Percentiles rank a stretch among this genome's conserved stretches.
Evolutionary conservation across 2,888 invertebrate species (phyloP).

Genomic region (Melieria crassipennis): DNA sequence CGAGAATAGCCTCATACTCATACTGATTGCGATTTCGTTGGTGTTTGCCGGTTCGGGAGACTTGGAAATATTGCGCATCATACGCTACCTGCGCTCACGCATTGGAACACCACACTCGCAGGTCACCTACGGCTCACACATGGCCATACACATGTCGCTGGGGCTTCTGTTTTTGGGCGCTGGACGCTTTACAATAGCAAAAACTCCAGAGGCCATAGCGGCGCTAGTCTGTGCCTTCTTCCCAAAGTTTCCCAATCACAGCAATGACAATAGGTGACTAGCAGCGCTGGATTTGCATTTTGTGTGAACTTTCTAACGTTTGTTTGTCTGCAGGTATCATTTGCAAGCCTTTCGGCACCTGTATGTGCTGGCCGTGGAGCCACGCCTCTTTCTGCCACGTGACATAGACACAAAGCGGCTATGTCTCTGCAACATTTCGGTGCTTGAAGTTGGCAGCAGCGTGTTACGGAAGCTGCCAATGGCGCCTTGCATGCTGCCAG

Average conservation of each 20-base stretch:
- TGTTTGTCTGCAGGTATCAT: constrained; percentile 77
- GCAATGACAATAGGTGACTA: constrained; percentile 89
- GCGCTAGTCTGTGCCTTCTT: constrained; percentile 93
- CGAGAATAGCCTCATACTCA: constrained; percentile 87
- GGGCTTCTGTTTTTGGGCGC: constrained; percentile 95
- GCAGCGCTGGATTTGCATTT: neutral
- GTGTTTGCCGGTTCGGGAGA: constrained; percentile 97
- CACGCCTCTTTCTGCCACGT: constrained; percentile 85
- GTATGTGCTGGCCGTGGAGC: constrained; percentile 93
- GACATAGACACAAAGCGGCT: constrained; percentile 83
- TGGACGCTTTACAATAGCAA: constrained; percentile 85
- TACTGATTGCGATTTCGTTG: constrained; percentile 75
- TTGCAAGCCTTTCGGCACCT: constrained; percentile 96
- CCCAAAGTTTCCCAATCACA: constrained; percentile 96
- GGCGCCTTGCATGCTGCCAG: constrained; percentile 89
- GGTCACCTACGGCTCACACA: constrained; percentile 89
- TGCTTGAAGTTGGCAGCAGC: constrained; percentile 67
- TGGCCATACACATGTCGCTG: constrained; percentile 94
- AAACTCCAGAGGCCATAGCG: constrained; percentile 86
- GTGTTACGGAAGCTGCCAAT: constrained; percentile 69
- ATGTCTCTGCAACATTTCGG: constrained; percentile 83
- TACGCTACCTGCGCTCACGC: constrained; percentile 84
- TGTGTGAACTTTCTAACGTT: neutral
- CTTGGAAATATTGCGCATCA: constrained; percentile 80
- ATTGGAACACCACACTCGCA: constrained; percentile 78